phyloP scores from a whole-genome alignment of 2,888 invertebrate genomes.

The Celastrina argiolus region DNA sequence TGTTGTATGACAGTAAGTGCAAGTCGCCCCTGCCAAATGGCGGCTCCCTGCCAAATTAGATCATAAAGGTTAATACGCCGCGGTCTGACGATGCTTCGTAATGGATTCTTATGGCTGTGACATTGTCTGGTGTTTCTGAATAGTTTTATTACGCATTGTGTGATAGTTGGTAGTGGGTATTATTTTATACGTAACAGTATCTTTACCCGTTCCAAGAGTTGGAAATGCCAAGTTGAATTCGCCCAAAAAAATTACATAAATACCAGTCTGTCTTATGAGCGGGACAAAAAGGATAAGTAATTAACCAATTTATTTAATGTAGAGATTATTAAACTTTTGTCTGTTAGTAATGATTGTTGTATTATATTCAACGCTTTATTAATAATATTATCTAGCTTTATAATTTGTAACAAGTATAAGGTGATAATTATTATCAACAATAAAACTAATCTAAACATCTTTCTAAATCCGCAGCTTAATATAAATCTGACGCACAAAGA shows the following conservation, averaged over 20 bases:
- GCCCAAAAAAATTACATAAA: no score
- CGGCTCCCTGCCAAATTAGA: slow-evolving; percentile 60
- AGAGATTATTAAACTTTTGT: no score
- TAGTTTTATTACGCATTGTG: slow-evolving; percentile 2
- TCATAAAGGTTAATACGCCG: slow-evolving; percentile 67
- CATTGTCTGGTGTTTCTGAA: slow-evolving; percentile 24
- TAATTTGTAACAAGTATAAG: no score
- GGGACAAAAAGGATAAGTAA: no score
- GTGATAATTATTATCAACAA: neutral
- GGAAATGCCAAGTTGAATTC: no score
- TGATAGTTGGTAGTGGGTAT: neutral
- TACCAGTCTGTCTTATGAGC: no score
- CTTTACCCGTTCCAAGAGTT: no score
- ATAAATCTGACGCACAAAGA: slow-evolving; percentile 15
- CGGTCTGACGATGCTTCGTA: slow-evolving; percentile 35
- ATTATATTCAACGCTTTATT: no score
- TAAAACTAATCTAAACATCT: neutral
- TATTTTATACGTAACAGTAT: neutral
- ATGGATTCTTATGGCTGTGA: slow-evolving; percentile 34
- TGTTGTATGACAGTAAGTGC: slow-evolving; percentile 50
- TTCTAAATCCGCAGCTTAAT: neutral
- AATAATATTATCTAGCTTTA: no score
- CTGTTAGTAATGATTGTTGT: no score
- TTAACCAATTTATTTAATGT: no score
- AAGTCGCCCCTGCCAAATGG: slow-evolving; percentile 56